Evolutionary conservation across 2,888 invertebrate genomes (phyloP), one percentile per base, ranked within the genome.

Genomic region (Drosophila melanosoma): DNA sequence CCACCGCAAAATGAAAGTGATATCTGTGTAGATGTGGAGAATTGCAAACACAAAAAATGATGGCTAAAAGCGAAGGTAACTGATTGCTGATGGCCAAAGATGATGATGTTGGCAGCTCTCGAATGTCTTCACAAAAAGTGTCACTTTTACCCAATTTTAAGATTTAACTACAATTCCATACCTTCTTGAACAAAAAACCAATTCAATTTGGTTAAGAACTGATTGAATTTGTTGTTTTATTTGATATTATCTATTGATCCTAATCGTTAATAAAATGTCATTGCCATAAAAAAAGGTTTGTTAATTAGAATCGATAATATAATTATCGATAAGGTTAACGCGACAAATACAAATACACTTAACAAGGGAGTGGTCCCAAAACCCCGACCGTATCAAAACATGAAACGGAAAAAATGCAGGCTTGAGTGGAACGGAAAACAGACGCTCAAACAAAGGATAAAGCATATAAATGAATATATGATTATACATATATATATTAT

Each of bases 1-100:
- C 56, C 59, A 15, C 26, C 68, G 64, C 59, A 67, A 82, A 86
- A 86, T 79, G 88, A 86, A 86, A 88, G 86, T 86, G 88, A 82
- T 81, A 72, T 69, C 76, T 56, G 42, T 53, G 52, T 54, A 79
- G 8, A 23, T 61, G 75, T 66, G 59, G 52, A 73, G 80, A 83
- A 83, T 76, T 60, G 63, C 69, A 71, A 74, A 64, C 61, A 76
- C 52, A 79, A 62, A 60, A 74, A 71, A 78, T 51, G 33, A 75
- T 51, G 36, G 33, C 42, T 57, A 61, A 75, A 64, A 65, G 32
- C 53, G 45, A 67, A 69, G 72, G 57, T 65, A 60, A 40, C 11
- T 35, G 26, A 23, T 45, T 23, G 45, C 23, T 45, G 26, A 45
- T 45, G 23, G 23, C 23, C 23, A 26, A 45, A 8, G 33, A 15